phyloP scores from a whole-genome alignment of 92 coral and sea anemone genomes.

The Galaxea fascicularis region DNA sequence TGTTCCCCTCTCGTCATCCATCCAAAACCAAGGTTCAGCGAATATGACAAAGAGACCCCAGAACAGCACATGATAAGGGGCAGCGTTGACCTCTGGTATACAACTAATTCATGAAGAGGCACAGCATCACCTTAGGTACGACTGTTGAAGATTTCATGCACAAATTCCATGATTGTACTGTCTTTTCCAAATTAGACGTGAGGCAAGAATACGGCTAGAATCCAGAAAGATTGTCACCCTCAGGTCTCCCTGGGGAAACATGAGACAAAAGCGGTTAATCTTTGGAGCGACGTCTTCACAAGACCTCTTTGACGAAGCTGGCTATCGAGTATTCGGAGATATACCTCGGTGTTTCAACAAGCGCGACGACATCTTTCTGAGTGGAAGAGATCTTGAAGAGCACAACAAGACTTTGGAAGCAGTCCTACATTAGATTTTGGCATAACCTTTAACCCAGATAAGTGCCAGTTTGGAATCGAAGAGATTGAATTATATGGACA shows the following conservation, averaged over 20 bases:
- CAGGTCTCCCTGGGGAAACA: constrained; percentile 76
- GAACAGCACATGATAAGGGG: constrained; percentile 64
- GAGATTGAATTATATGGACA: constrained; percentile 70
- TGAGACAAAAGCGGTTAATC: constrained; percentile 73
- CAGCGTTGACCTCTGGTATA: constrained; percentile 69
- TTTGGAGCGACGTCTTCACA: constrained; percentile 78
- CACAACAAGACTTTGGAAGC: constrained; percentile 55
- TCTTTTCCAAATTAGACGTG: neutral
- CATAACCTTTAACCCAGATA: constrained; percentile 65
- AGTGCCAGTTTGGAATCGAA: constrained; percentile 56
- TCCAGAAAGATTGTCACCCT: constrained; percentile 70
- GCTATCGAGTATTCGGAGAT: constrained; percentile 67
- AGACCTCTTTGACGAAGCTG: constrained; percentile 78
- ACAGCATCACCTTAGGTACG: constrained; percentile 67
- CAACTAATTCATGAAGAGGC: constrained; percentile 37
- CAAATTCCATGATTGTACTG: too few relatives aligned
- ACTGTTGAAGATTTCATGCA: constrained; percentile 64
- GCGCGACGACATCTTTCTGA: constrained; percentile 64
- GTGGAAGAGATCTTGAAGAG: constrained; percentile 52
- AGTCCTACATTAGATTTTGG: constrained; percentile 63
- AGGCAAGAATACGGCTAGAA: constrained; percentile 72
- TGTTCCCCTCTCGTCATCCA: constrained; percentile 73
- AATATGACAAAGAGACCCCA: constrained; percentile 31
- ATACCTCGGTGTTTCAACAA: constrained; percentile 68
- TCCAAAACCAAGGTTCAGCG: constrained; percentile 67